phyloP scores from a whole-genome alignment of 2,797 vertebrate species.

The Eospalax fontanierii region DNA sequence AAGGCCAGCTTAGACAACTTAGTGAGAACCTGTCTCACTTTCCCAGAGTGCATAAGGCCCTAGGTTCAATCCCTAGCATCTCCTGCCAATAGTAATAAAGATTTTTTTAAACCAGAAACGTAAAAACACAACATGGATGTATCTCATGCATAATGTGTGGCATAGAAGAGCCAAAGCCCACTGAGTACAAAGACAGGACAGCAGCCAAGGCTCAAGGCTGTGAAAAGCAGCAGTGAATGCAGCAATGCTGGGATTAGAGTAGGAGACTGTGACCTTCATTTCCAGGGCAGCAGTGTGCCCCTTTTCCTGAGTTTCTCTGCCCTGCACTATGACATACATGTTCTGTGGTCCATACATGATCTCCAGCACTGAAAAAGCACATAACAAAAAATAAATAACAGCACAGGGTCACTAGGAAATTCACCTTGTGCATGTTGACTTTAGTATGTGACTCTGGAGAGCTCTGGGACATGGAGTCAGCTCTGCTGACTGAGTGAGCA shows the following conservation, averaged over 20 bases:
- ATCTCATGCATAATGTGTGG: background rate
- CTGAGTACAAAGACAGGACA: background rate
- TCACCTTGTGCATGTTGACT: background rate
- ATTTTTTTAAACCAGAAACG: background rate
- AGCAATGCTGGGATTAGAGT: background rate
- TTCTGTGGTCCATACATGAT: too few relatives aligned
- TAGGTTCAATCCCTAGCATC: background rate
- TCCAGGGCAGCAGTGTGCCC: accelerated
- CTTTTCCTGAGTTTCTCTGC: background rate
- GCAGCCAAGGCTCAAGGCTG: accelerated
- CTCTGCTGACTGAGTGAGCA: too few relatives aligned
- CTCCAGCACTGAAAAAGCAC: too few relatives aligned
- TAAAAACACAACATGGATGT: background rate
- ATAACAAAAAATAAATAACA: too few relatives aligned
- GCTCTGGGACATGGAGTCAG: accelerated
- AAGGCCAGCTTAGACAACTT: background rate
- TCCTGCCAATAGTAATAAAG: background rate
- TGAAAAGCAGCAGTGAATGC: accelerated
- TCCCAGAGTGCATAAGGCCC: background rate
- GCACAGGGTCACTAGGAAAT: too few relatives aligned
- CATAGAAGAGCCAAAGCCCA: background rate
- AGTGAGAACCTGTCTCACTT: background rate
- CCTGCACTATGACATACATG: too few relatives aligned
- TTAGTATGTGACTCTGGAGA: background rate
- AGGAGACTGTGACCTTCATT: accelerated